These are phyloP conservation scores for Scarus forsteni DNA, from an alignment of 2,797 vertebrate genomes.

Conservation along the genomic window DNA sequence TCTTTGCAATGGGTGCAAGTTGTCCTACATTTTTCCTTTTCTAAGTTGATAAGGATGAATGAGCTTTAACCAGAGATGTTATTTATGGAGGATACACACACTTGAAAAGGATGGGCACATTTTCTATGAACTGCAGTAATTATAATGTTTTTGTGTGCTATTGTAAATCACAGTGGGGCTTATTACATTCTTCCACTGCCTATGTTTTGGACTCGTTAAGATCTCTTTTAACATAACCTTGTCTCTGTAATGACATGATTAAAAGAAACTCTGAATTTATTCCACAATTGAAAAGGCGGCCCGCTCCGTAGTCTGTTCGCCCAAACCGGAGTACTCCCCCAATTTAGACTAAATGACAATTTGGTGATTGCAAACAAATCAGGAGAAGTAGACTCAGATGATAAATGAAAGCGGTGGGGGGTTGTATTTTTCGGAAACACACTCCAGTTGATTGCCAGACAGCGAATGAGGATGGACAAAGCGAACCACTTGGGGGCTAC, in stretches of 20 bases:
- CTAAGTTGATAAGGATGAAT: neutral
- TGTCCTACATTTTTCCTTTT: conserved; percentile 1
- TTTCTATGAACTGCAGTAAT: conserved; percentile 1
- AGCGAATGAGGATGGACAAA: conserved; percentile 40
- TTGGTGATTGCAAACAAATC: conserved; percentile 68
- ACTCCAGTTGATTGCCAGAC: conserved; percentile 66
- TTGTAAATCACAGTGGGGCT: conserved; percentile 16
- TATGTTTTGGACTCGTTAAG: conserved; percentile 29
- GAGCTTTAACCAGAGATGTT: neutral
- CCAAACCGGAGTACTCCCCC: conserved; percentile 7
- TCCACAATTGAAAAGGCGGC: conserved; percentile 19
- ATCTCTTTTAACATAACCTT: conserved; percentile 15
- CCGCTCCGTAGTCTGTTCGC: neutral
- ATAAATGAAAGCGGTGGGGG: conserved; percentile 46
- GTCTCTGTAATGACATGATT: conserved; percentile 23
- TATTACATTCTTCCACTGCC: conserved; percentile 27
- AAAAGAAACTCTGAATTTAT: conserved; percentile 2
- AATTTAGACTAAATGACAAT: conserved; percentile 49
- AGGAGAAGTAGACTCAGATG: conserved; percentile 33
- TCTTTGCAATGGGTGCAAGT: neutral
- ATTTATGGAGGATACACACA: conserved; percentile 2
- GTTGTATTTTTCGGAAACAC: conserved; percentile 40
- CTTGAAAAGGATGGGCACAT: conserved; percentile 4
- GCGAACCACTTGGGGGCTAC: conserved; percentile 53
- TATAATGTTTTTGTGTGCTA: conserved; percentile 7